Percentiles rank a stretch among this genome's conserved stretches.
These are phyloP conservation scores for Andricus quercusramuli DNA, from an alignment of 2,888 invertebrate species.

Conservation along the genomic window DNA sequence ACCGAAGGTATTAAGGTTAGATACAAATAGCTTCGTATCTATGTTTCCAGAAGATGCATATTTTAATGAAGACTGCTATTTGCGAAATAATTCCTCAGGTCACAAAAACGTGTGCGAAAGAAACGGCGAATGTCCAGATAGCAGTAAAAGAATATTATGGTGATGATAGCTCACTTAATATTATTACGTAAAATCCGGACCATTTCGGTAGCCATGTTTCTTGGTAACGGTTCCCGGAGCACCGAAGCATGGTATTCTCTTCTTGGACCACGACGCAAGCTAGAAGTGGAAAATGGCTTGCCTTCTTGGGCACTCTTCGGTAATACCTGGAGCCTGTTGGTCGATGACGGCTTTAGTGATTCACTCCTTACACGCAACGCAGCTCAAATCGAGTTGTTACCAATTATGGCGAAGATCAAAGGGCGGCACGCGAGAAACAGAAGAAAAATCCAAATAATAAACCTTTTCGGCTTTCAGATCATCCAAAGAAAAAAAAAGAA, in stretches of 20 bases:
- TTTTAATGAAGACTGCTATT: not conserved
- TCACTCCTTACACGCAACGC: slow-evolving; percentile 46
- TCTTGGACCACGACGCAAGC: slow-evolving; percentile 51
- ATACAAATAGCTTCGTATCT: too few relatives aligned
- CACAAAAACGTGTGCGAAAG: not conserved
- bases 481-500: not conserved
- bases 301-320: slow-evolving; percentile 42
- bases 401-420: slow-evolving; percentile 13
- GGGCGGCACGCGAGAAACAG: not conserved
- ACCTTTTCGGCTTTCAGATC: not conserved
- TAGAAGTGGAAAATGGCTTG: slow-evolving; percentile 55
- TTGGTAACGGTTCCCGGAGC: slow-evolving; percentile 67
- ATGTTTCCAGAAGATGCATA: not conserved
- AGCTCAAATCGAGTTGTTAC: slow-evolving; percentile 33
- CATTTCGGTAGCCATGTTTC: slow-evolving; percentile 57
- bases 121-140: not conserved
- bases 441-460: not conserved
- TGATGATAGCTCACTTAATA: slow-evolving; percentile 30
- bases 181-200: slow-evolving; percentile 36
- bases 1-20: too few relatives aligned
- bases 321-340: slow-evolving; percentile 37
- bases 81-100: slow-evolving; percentile 1
- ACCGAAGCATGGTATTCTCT: slow-evolving; percentile 62
- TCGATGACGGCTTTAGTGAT: slow-evolving; percentile 56
- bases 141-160: slow-evolving; percentile 37